Conservation (phyloP, 1,140 invertebrate species). For the Drosophila miranda region DNA sequence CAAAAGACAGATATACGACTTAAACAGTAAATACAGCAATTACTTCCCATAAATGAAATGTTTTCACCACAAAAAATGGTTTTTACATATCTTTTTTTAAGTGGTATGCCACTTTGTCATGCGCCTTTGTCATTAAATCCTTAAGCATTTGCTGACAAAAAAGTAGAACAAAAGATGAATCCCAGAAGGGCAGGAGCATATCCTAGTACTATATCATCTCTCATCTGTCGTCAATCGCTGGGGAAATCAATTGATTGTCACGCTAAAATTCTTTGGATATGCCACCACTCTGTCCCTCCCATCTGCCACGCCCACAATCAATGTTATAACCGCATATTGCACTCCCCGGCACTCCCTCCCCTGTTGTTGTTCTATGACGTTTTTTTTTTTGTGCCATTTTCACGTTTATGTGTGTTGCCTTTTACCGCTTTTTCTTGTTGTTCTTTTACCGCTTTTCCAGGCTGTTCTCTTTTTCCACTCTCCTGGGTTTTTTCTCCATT, state of each 20-base stretch:
- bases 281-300: conserved; percentile 24
- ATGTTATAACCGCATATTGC: conserved; percentile 63
- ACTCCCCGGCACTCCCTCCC: not conserved
- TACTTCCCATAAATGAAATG: too few relatives aligned
- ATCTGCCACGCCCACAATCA: conserved; percentile 43
- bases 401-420: too few relatives aligned
- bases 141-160: conserved; percentile 31
- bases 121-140: conserved; percentile 42
- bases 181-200: conserved; percentile 1
- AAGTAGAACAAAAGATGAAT: conserved; percentile 1
- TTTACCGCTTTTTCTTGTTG: conserved; percentile 48
- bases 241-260: conserved; percentile 79
- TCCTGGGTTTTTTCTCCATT: not conserved
- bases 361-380: conserved; percentile 33
- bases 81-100: too few relatives aligned
- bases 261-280: conserved; percentile 66
- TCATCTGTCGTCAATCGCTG: conserved; percentile 47
- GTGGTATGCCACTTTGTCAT: conserved; percentile 3
- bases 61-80: too few relatives aligned
- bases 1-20: too few relatives aligned
- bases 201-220: conserved; percentile 31
- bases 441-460: conserved; percentile 1
- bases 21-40: too few relatives aligned
- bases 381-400: conserved; percentile 54
- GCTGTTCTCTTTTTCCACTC: conserved; percentile 10